Base-by-base conservation (phyloP, 2,888 invertebrate genomes). In the Amblyteles armatorius region DNA sequence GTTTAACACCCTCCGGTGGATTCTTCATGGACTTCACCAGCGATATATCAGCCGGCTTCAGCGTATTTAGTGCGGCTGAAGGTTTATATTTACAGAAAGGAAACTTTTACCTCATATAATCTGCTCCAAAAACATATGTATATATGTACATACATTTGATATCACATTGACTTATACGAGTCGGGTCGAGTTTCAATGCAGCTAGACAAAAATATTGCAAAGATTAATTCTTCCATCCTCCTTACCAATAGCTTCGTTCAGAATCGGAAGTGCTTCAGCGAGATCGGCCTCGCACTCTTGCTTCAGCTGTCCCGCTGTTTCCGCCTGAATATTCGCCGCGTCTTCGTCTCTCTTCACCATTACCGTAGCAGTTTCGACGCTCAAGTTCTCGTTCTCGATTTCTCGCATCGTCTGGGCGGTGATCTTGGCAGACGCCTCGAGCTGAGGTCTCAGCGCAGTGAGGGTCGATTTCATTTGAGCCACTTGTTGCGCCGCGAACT, bases 241-340 rank as follows among this genome's bases (percentile, higher is more conserved):
- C 26, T 33, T 87, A 91, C 91, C 90, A 86, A 96, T 95, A 7
- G 96, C 96, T 90, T 96, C 96, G 94, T 97, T 97, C 81, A 98
- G 95, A 90, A 97, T 96, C 4, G 98, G 98, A 86, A 98, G 95
- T 6, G 98, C 98, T 90, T 97, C 95, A 0, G 98, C 98, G 90
- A 99, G 95, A 94, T 99, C 99, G 81, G 97, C 97, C 94, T 99
- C 98, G 93, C 99, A 99, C 93, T 99, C 99, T 87, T 95, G 95
- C 94, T 98, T 98, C 40, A 99, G 94, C 69, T 96, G 96, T 92
- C 97, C 96, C 0, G 98, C 97, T 36, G 96, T 96, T 50, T 97
- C 97, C 0, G 98, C 98, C 94, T 98, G 98, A 73, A 96, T 96
- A 90, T 98, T 98, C 4, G 98, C 99, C 11, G 97, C 96, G 92